These are phyloP conservation scores for Zoroaster sp. DNA, from an alignment of 53 echinoderm and acorn worm genomes.

Conservation along the genomic window DNA sequence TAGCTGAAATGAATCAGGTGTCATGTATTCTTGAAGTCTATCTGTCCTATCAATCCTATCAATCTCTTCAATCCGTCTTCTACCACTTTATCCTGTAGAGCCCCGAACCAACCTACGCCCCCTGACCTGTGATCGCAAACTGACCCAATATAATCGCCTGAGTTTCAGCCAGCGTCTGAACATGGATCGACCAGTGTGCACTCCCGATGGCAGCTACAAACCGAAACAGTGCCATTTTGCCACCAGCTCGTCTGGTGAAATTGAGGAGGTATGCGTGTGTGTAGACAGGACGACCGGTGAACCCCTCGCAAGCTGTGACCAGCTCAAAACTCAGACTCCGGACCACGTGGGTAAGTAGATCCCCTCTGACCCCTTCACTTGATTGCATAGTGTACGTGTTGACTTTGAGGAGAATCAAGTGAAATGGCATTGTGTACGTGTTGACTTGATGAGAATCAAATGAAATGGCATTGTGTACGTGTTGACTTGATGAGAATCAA, in stretches of 20 bases:
- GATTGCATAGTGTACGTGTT: too few species aligned
- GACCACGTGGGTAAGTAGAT: not conserved
- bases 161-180: slow-evolving; percentile 3
- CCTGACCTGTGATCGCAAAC: slow-evolving; percentile 7
- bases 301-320: not conserved
- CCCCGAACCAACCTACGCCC: not conserved
- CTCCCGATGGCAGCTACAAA: slow-evolving; percentile 23
- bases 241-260: not conserved
- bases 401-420: too few species aligned
- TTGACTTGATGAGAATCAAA: not conserved
- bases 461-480: too few species aligned
- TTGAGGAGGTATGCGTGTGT: slow-evolving; percentile 7
- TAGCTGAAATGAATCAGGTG: too few species aligned
- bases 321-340: not conserved
- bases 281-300: not conserved
- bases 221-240: slow-evolving; percentile 27
- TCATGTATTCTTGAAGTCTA: too few species aligned
- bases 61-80: too few species aligned
- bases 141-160: not conserved
- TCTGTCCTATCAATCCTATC: too few species aligned
- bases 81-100: too few species aligned
- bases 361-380: not conserved
- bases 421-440: not conserved
- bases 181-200: slow-evolving; percentile 8
- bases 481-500: too few species aligned